Evolutionary conservation across 2,888 invertebrate genomes (phyloP), one percentile per base, ranked within the genome.

Genomic region (Elegia similella): DNA sequence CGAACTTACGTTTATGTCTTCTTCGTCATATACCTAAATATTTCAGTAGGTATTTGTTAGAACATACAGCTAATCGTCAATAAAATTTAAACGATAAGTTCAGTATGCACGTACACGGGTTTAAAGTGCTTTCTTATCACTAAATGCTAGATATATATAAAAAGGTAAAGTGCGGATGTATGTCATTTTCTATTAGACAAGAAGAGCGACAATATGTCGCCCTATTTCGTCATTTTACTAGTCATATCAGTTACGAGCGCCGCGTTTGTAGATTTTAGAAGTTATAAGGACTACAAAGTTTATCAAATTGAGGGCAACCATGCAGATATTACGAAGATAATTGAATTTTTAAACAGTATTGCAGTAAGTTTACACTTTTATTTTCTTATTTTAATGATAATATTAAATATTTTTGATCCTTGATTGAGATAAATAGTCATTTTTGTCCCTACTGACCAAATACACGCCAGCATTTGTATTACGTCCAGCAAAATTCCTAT

Each of bases 281-380:
- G 66, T 5, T 77, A 77, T 59, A 62, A 65, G 50, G 55, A 70
- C 17, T 63, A 71, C 32, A 76, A 66, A 42, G 56, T 68, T n/a
- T 67, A 68, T 29, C 64, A 68, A 61, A 59, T 76, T 8, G 48
- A 65, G 42, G 77, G 78, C 0, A 52, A 59, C 15, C 42, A 56
- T 23, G 13, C 60, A n/a, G 63, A 53, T 0, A 44, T 73, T 8
- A 48, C 56, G 0, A 59, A 62, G 3, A 50, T 73, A 3, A 23
- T 72, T 15, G 53, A 59, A 0, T 59, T 60, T 17, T 62, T 76
- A 5, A 57, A 47, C 13, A 34, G 66, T 6, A 59, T 68, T 53
- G 67, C 75, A 62, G 83, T 84, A 62, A 82, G 81, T 78, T 32
- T 34, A 6, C 1, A 34, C 52, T 17, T 6, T 52, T 8, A n/a